These are phyloP conservation scores for Chelon labrosus DNA, from an alignment of 2,797 vertebrate genomes.

Conservation along the genomic window DNA sequence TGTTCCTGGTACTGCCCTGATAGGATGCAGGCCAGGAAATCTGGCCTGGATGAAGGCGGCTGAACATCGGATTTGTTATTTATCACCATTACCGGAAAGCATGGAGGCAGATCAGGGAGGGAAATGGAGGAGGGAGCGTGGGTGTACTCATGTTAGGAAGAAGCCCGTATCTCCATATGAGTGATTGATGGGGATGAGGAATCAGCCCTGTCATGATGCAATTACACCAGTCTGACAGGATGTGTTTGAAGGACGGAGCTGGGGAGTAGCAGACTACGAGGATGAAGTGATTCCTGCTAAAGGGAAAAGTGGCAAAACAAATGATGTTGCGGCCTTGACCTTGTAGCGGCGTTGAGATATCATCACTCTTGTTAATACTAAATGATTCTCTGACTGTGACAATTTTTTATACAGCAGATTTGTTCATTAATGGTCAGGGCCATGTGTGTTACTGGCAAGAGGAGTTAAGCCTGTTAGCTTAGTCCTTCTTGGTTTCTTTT, in stretches of 20 bases:
- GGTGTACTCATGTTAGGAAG: conserved; percentile 57
- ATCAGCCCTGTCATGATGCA: conserved; percentile 73
- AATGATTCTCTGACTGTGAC: conserved; percentile 55
- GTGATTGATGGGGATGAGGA: conserved; percentile 77
- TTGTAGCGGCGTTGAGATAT: conserved; percentile 62
- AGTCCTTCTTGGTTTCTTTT: conserved; percentile 7
- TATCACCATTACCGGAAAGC: conserved; percentile 70
- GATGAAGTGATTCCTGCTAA: conserved; percentile 64
- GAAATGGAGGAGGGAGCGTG: conserved; percentile 25
- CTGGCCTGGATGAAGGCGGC: conserved; percentile 39
- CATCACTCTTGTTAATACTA: conserved; percentile 69
- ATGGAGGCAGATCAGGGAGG: conserved; percentile 53
- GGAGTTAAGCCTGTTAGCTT: conserved; percentile 29
- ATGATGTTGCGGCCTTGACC: conserved; percentile 72
- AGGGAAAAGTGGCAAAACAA: conserved; percentile 63
- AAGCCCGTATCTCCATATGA: conserved; percentile 61
- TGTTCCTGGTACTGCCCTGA: conserved; percentile 57
- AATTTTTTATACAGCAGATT: conserved; percentile 33
- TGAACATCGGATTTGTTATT: conserved; percentile 67
- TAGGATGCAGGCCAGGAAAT: conserved; percentile 68
- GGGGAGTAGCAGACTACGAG: conserved; percentile 36
- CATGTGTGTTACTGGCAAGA: conserved; percentile 20
- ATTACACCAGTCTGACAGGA: conserved; percentile 75
- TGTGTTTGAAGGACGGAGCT: conserved; percentile 77
- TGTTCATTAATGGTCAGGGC: conserved; percentile 54